Conservation (phyloP, 1,140 invertebrate genomes). For the Vanessa tameamea region DNA sequence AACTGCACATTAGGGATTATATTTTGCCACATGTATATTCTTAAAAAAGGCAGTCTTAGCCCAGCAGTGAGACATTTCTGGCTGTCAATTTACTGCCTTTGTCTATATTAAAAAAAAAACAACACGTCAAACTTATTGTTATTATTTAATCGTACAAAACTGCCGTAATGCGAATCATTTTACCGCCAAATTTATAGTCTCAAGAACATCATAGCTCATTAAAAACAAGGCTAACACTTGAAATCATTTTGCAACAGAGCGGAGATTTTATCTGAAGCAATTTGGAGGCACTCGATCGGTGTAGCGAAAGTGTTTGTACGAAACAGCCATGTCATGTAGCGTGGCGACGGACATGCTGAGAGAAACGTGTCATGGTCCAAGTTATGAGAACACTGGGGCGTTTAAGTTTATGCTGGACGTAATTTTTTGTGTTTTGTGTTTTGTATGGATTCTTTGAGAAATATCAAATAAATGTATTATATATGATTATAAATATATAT, state of each 20-base stretch:
- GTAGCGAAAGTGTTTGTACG: slow-evolving; percentile 55
- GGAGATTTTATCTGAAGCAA: slow-evolving; percentile 36
- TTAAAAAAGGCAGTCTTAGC: too few species aligned
- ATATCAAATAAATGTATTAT: too few species aligned
- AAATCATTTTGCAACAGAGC: slow-evolving; percentile 12
- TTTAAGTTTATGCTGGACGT: too few species aligned
- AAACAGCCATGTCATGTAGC: slow-evolving; percentile 51
- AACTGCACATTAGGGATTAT: too few species aligned
- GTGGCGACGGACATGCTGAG: slow-evolving; percentile 36
- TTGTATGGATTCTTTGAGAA: too few species aligned
- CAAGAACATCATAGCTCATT: slow-evolving; percentile 2
- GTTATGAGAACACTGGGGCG: slow-evolving; percentile 15
- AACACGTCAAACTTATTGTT: too few species aligned
- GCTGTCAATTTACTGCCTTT: too few species aligned
- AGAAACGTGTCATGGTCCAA: slow-evolving; percentile 37
- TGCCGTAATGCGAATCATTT: not conserved
- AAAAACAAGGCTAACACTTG: slow-evolving; percentile 10
- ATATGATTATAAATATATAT: too few species aligned
- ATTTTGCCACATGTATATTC: too few species aligned
- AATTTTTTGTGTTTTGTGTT: too few species aligned
- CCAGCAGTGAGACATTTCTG: too few species aligned
- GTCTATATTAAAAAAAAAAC: too few species aligned
- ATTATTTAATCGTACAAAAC: not conserved
- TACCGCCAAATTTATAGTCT: not conserved
- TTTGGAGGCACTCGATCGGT: slow-evolving; percentile 27